These are phyloP conservation scores for Drymodes brunneopygia DNA, from an alignment of 2,113 vertebrate genomes.

Conservation along the genomic window DNA sequence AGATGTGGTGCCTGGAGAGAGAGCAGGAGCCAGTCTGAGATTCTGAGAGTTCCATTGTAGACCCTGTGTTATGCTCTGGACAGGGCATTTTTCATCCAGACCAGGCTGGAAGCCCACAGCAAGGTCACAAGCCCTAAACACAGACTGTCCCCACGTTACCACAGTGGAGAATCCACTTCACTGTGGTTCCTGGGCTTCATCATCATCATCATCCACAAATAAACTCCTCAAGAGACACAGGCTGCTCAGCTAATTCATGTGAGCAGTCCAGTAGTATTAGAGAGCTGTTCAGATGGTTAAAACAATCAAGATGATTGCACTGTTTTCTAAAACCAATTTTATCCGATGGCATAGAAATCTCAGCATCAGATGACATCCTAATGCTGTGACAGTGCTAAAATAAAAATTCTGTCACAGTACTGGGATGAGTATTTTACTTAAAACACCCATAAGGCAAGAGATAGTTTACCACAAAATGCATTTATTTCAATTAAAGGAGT, in stretches of 20 bases:
- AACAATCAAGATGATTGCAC: not conserved
- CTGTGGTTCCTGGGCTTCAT: not conserved
- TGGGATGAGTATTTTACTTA: not conserved
- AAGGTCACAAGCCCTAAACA: not conserved
- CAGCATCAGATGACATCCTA: not conserved
- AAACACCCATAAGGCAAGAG: not conserved
- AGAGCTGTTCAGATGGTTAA: not conserved
- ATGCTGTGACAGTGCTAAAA: not conserved
- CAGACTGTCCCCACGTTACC: not conserved
- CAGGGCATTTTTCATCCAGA: not conserved
- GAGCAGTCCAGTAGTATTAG: not conserved
- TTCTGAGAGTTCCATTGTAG: rapidly evolving
- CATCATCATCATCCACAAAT: not conserved
- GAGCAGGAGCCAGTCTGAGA: not conserved
- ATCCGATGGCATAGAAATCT: not conserved
- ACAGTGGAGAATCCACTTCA: not conserved
- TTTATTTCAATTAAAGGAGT: not conserved
- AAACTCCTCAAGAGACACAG: not conserved
- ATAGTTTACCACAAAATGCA: not conserved
- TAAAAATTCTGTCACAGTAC: not conserved
- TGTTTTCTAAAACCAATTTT: conserved; percentile 9
- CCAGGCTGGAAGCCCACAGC: not conserved
- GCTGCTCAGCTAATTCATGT: not conserved
- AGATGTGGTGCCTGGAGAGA: not conserved
- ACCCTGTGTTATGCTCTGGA: not conserved